These are phyloP conservation scores for Volucella bombylans DNA, from an alignment of 2,888 invertebrate genomes.

Conservation along the genomic window DNA sequence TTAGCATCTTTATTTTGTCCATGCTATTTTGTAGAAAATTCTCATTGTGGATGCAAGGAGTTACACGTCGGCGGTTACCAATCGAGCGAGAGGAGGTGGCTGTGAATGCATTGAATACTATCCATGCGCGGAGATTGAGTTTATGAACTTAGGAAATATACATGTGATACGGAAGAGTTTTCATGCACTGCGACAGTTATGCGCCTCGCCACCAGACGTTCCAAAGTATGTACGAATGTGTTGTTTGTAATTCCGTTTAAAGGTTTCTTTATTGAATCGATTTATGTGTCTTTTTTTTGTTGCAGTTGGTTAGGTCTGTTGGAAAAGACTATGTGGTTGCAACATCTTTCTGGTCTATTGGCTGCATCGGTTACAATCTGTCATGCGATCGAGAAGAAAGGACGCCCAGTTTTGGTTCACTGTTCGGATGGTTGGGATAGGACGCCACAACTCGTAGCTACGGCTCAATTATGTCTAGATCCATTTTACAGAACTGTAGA, in stretches of 20 bases:
- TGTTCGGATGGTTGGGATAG: constrained; percentile 99
- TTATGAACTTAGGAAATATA: constrained; percentile 98
- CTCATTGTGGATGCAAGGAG: constrained; percentile 97
- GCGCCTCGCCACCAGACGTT: constrained; percentile 90
- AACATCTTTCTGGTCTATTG: constrained; percentile 92
- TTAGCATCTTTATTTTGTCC: not conserved
- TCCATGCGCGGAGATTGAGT: constrained; percentile 96
- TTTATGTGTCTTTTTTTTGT: constrained; percentile 59
- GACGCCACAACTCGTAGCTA: constrained; percentile 97
- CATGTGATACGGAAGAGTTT: constrained; percentile 97
- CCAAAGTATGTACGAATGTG: constrained; percentile 85
- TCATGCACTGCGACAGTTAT: constrained; percentile 90
- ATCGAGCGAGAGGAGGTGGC: constrained; percentile 97
- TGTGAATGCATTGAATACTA: constrained; percentile 98
- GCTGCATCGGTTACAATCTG: constrained; percentile 91
- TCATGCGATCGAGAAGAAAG: constrained; percentile 90
- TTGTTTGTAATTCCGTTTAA: constrained; percentile 27
- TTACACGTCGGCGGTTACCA: constrained; percentile 97
- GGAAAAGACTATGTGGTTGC: constrained; percentile 95
- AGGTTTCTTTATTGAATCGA: constrained; percentile 68
- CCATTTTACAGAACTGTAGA: constrained; percentile 96
- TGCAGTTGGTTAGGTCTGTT: constrained; percentile 93
- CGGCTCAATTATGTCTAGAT: constrained; percentile 95
- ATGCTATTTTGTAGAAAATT: constrained; percentile 85
- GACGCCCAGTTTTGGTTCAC: constrained; percentile 96